Conservation (phyloP, 1,140 invertebrate species). For the Bombus waltoni region DNA sequence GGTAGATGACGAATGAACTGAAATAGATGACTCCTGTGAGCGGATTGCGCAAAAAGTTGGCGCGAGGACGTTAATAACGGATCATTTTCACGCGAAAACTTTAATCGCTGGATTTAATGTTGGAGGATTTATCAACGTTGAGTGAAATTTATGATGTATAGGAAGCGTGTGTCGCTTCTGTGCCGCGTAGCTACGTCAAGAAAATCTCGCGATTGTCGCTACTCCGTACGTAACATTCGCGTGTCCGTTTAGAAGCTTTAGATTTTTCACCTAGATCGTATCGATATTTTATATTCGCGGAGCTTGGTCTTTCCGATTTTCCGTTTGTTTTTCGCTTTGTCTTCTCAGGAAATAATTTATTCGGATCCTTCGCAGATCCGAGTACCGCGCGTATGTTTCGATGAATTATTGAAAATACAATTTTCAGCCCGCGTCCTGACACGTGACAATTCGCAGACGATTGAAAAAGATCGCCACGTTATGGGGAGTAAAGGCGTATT, state of each 20-base stretch:
- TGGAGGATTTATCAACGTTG: constrained; percentile 21
- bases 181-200: no score
- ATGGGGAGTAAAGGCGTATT: neutral
- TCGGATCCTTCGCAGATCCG: neutral
- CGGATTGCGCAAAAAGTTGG: constrained; percentile 15
- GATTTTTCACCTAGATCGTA: no score
- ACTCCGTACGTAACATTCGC: no score
- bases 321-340: neutral
- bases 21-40: constrained; percentile 13
- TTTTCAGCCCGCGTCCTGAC: neutral
- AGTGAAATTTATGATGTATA: neutral
- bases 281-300: no score
- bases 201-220: neutral
- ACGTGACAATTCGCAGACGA: neutral
- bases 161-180: neutral
- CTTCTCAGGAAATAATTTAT: neutral
- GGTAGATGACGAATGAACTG: constrained; percentile 38
- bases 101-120: constrained; percentile 18
- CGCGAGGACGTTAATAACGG: constrained; percentile 36
- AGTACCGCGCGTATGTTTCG: neutral
- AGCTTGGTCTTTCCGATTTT: neutral
- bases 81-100: constrained; percentile 36
- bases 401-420: constrained; percentile 13
- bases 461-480: neutral
- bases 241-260: no score